Percentiles rank a stretch among this genome's conserved stretches.
Conservation (phyloP, 2,797 vertebrate genomes). For the Lemur catta region DNA sequence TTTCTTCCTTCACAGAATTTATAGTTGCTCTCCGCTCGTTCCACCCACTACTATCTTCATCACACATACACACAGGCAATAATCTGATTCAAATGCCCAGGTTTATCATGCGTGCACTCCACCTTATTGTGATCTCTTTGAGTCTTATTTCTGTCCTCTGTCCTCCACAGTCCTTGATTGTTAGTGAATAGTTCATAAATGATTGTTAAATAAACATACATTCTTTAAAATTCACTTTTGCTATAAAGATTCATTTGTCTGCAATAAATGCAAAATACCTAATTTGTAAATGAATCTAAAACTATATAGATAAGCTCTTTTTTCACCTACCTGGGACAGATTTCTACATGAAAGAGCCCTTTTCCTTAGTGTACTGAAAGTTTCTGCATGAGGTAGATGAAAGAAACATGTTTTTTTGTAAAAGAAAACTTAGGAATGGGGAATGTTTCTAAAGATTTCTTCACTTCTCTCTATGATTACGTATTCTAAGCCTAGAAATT, state of each 20-base stretch:
- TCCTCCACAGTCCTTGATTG: neutral
- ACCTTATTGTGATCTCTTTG: neutral
- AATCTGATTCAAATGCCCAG: neutral
- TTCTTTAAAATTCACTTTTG: slow-evolving; percentile 34
- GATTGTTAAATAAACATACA: neutral
- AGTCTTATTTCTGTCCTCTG: neutral
- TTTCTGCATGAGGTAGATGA: slow-evolving; percentile 24
- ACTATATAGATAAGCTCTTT: neutral
- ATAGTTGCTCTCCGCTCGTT: neutral
- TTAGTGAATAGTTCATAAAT: neutral
- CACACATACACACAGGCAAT: neutral
- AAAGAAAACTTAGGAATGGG: neutral
- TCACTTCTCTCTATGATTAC: neutral
- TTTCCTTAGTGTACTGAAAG: slow-evolving; percentile 54
- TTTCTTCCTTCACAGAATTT: neutral
- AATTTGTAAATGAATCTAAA: slow-evolving; percentile 39
- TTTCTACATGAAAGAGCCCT: slow-evolving; percentile 72
- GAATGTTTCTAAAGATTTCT: neutral
- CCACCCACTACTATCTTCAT: neutral
- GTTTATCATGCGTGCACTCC: neutral
- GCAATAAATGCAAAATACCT: neutral
- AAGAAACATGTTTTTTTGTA: slow-evolving; percentile 14
- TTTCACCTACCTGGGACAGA: slow-evolving; percentile 38
- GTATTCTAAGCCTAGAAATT: neutral
- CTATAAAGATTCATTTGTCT: neutral